A percentile compares a stretch with the other conserved stretches of the same genome.
These are phyloP conservation scores for Argopecten irradians DNA, from an alignment of 1,140 invertebrate genomes.

Conservation along the genomic window DNA sequence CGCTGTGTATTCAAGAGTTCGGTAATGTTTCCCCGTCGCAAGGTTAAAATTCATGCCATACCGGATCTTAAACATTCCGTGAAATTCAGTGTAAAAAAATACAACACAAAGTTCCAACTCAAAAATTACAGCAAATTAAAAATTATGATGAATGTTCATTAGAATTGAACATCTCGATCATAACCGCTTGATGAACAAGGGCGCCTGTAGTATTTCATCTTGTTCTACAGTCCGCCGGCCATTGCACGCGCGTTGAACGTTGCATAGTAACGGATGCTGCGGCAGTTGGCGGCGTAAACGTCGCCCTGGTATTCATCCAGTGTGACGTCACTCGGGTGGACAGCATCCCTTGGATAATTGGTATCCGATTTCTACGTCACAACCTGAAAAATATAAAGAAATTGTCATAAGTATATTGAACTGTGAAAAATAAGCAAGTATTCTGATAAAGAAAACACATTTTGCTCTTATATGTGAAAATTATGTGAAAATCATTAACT, in stretches of 20 bases:
- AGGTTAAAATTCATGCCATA: not conserved
- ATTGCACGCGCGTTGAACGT: not conserved
- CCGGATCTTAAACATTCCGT: not conserved
- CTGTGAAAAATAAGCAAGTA: not conserved
- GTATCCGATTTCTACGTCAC: constrained; percentile 15
- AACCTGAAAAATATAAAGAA: not conserved
- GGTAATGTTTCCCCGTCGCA: not conserved
- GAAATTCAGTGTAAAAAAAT: not conserved
- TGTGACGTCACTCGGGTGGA: constrained; percentile 14
- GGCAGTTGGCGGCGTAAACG: not conserved
- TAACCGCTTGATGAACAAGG: not conserved
- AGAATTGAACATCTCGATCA: not conserved
- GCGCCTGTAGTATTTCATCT: not conserved
- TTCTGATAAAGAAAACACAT: not conserved
- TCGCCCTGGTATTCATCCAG: not conserved
- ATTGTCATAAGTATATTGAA: not conserved
- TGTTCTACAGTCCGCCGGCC: not conserved
- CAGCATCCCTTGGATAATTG: constrained; percentile 2
- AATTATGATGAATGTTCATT: constrained; percentile 3
- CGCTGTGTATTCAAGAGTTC: not conserved
- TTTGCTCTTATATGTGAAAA: not conserved
- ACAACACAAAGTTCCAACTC: constrained; percentile 15
- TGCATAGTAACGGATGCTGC: constrained; percentile 6
- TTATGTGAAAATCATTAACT: no score
- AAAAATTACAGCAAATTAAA: constrained; percentile 18